Evolutionary conservation across 2,113 vertebrate species (phyloP).

Genomic region (Etheostoma spectabile): DNA sequence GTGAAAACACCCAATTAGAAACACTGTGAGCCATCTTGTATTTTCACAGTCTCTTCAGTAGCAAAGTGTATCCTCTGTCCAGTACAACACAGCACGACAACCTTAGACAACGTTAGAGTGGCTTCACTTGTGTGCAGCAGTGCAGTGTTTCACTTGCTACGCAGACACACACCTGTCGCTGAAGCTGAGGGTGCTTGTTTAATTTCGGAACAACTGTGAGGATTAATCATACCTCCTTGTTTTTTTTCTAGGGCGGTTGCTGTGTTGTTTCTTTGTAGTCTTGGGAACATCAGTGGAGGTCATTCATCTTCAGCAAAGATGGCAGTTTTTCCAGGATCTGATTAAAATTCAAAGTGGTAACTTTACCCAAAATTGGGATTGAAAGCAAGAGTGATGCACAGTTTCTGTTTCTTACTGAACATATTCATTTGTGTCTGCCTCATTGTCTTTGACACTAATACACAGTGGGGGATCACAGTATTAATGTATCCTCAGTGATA

Average conservation of each 20-base stretch:
- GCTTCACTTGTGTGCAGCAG: background rate
- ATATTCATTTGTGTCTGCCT: constrained; percentile 19
- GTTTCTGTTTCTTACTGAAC: constrained; percentile 24
- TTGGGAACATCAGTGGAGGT: constrained; percentile 10
- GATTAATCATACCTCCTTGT: constrained; percentile 35
- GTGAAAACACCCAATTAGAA: constrained; percentile 60
- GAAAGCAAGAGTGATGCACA: constrained; percentile 12
- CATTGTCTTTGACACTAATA: constrained; percentile 30
- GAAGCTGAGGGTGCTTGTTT: constrained; percentile 31
- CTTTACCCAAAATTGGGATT: constrained; percentile 22
- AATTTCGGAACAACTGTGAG: background rate
- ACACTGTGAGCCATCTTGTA: constrained; percentile 38
- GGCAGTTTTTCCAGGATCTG: constrained; percentile 18
- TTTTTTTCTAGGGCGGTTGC: background rate
- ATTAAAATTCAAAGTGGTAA: constrained; percentile 38
- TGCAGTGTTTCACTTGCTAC: constrained; percentile 7
- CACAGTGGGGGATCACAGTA: constrained; percentile 61
- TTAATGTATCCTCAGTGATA: constrained; percentile 22
- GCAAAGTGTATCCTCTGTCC: constrained; percentile 8
- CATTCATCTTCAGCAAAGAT: constrained; percentile 26
- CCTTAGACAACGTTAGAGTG: background rate
- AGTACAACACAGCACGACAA: background rate
- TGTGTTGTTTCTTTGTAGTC: constrained; percentile 38
- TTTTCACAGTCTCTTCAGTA: constrained; percentile 25
- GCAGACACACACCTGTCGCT: constrained; percentile 39